Evolutionary conservation across 1,140 invertebrate genomes (phyloP).

Genomic region (Littorina saxatilis): DNA sequence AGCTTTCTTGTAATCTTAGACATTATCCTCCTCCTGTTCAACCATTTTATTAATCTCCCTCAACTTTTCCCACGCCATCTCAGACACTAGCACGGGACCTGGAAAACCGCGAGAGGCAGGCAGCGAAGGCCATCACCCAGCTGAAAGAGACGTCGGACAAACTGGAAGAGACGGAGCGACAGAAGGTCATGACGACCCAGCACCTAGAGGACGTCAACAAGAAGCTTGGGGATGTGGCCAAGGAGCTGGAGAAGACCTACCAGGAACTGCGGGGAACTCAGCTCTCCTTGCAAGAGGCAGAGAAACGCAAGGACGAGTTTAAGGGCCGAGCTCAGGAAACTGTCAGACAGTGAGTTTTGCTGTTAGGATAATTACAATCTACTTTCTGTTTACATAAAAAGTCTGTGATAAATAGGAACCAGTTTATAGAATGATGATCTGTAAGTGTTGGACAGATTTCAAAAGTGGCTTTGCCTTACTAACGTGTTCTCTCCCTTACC

Average conservation of each 20-base stretch:
- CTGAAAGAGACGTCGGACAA: slow-evolving; percentile 68
- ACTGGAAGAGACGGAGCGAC: slow-evolving; percentile 64
- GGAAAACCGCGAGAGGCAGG: slow-evolving; percentile 71
- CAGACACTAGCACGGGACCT: slow-evolving; percentile 72
- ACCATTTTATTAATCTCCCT: no score
- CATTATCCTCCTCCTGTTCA: no score
- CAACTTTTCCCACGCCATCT: no score
- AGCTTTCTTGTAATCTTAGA: no score
- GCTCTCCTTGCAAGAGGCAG: slow-evolving; percentile 62
- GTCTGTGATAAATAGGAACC: no score
- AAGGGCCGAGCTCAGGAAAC: slow-evolving; percentile 72
- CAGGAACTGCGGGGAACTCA: slow-evolving; percentile 66
- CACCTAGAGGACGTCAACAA: slow-evolving; percentile 65
- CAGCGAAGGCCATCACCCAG: slow-evolving; percentile 70
- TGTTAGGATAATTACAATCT: no score
- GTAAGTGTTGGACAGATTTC: no score
- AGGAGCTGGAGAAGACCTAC: slow-evolving; percentile 61
- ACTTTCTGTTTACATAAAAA: no score
- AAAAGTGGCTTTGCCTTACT: no score
- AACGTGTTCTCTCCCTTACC: no score
- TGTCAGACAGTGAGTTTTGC: slow-evolving; percentile 73
- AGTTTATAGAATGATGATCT: no score
- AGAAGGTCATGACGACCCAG: slow-evolving; percentile 56
- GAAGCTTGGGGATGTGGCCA: slow-evolving; percentile 58
- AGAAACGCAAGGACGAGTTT: slow-evolving; percentile 71